Evolutionary conservation across 2,888 invertebrate species (phyloP), one percentile per base, ranked within the genome.

Genomic region (Monochamus alternatus): DNA sequence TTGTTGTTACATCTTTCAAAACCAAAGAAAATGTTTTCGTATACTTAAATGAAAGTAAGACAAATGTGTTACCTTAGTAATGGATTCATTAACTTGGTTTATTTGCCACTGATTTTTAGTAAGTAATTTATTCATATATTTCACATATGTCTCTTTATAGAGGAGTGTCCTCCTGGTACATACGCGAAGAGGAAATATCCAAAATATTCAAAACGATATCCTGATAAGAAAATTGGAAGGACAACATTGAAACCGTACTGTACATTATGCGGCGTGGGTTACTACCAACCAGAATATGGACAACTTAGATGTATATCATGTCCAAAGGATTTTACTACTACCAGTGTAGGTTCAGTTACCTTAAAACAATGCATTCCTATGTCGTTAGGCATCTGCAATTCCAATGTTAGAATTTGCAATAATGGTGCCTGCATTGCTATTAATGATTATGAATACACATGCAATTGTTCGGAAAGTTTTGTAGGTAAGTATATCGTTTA

Each of bases 281-380:
- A 89, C 69, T 94, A 92, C 85, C 94, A 94, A 85, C 88, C 91
- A 1, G 80, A 87, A 12, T 91, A 91, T 81, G 93, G 93, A 4
- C 90, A 91, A 83, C 86, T 89, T 1, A 87, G 88, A 3, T 94
- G 94, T 83, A 82, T 90, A 4, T 84, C 89, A 5, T 94, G 94
- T 86, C 93, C 93, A 0, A 80, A 84, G 22, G 90, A 91, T 67
- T 85, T 86, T 75, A 91, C 91, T 59, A 91, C 92, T 22, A 74
- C 80, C 2, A 81, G 78, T 22, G 86, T 88, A 32, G 89, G 89
- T n/a, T 86, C 91, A 74, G 85, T 84, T 71, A 80, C 85, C 79
- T 69, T 90, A 83, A 80, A 85, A 80, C 86, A 89, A 78, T 90
- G 93, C 87, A 80, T 90, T 30, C 88, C 89, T 43, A 90, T 91